Base-by-base conservation (phyloP, 2,888 invertebrate genomes). In the Acrobasis suavella region DNA sequence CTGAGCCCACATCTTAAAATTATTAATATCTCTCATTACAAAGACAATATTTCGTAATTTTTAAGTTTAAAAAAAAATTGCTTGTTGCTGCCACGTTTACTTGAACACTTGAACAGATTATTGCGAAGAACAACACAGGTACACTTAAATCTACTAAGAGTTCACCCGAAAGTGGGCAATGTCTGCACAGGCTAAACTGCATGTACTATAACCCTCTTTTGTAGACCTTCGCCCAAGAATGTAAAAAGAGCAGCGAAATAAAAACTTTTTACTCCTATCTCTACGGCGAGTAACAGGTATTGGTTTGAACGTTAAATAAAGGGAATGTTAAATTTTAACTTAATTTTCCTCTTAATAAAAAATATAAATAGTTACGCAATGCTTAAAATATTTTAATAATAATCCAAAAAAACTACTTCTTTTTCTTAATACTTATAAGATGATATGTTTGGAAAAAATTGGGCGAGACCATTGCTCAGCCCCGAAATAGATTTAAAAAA, bases 121-220 rank as follows among this genome's bases (percentile, higher is more conserved):
- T 15, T 39, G 5, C 39, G 39, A 39, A 39, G n/a, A 39, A 55
- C 0, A 59, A 50, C 50, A 58, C 49, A 38, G 37, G 39, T 50
- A 16, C 15, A 32, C 14, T 16, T 50, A 38, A 16, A 50, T 16
- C 38, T 50, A 17, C 42, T n/a, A 50, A 60, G 59, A 50, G 59
- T 60, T 50, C 16, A 17, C 39, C 15, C 50, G 50, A 60, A 60
- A 60, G 58, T 49, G 22, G 17, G 38, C 51, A 51, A 60, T 42
- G 38, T 60, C 16, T 51, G 60, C 51, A 52, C 42, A 39, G 15
- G 60, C 17, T 50, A 51, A 56, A 56, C 56, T 56, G n/a, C n/a
- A 42, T 14, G 17, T n/a, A 60, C 60, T 60, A 42, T 52, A 60
- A 51, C 60, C 60, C 51, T 60, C 60, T 51, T 52, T 51, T 60